These are phyloP conservation scores for Trachymyrmex septentrionalis DNA, from an alignment of 1,140 invertebrate species.

Conservation along the genomic window DNA sequence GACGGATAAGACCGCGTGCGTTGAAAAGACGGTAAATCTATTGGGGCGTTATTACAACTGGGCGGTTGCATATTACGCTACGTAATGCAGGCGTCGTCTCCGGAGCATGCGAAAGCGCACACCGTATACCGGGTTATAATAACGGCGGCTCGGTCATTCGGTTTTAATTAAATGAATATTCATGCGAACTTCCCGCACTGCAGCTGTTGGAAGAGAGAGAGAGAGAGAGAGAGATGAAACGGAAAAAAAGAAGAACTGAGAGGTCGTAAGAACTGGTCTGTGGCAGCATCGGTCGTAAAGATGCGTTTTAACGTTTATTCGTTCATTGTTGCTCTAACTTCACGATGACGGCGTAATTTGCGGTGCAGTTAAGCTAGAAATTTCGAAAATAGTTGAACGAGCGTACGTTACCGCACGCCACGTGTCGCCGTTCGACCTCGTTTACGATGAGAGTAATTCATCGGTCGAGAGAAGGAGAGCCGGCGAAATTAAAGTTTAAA, in stretches of 20 bases:
- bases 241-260: neutral
- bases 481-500: slow-evolving; percentile 58
- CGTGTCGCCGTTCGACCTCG: slow-evolving; percentile 50
- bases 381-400: slow-evolving; percentile 56
- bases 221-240: neutral
- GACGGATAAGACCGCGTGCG: neutral
- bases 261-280: neutral
- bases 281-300: neutral
- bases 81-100: neutral
- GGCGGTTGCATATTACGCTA: slow-evolving; percentile 31
- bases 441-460: slow-evolving; percentile 57
- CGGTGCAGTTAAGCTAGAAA: slow-evolving; percentile 21
- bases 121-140: slow-evolving; percentile 24
- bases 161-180: slow-evolving; percentile 68
- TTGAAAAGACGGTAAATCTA: slow-evolving; percentile 48
- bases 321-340: slow-evolving; percentile 8
- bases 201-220: neutral
- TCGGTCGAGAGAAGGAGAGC: neutral
- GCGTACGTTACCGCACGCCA: slow-evolving; percentile 26
- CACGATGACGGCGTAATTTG: slow-evolving; percentile 14
- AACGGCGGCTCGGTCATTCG: slow-evolving; percentile 46
- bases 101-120: slow-evolving; percentile 26
- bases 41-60: slow-evolving; percentile 41
- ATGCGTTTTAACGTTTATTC: neutral
- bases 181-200: slow-evolving; percentile 24